Evolutionary conservation across 2,113 vertebrate species (phyloP), one percentile per base, ranked within the genome.

Genomic region (Emydocephalus ijimae): DNA sequence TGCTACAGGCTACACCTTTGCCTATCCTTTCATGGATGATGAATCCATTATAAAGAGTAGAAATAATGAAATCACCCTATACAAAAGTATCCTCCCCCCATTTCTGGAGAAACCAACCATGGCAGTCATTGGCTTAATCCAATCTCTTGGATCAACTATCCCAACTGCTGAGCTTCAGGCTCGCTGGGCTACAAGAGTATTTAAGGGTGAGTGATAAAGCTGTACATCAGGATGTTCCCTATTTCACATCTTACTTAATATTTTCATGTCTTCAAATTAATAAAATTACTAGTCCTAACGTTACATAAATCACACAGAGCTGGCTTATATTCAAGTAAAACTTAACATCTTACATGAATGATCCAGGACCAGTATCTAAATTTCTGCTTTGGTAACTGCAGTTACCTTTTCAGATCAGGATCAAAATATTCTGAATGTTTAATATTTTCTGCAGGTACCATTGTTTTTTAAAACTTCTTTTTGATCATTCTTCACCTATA

Each of bases 41-140:
- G 89, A 97, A 0, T 95, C 96, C 59, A 94, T 98, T 90, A 94
- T 97, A 87, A 96, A 97, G 34, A 96, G 97, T 91, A 96, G 95
- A 69, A 89, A 96, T 2, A 95, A 97, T 29, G 95, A 98, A 89
- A 50, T 98, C 92, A 96, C 93, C 1, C 96, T 99, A 85, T 99
- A 98, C 96, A 98, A 97, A 95, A 97, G 96, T 69, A 87, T 98
- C 86, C 98, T 99, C 92, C 98, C 98, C 43, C 98, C 98, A 2
- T 94, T 87, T 1, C 95, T 98, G 0, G 96, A 98, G 94, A 97
- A 92, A 20, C 96, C 98, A 43, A 98, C 98, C 1, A 56, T 99
- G 93, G 98, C 97, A n/a, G 90, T 99, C 39, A 96, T 98, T 92
- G 98, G 98, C 64, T 91, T 98, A n/a, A 89, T 99, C 34, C 97